Evolutionary conservation across 1,140 invertebrate species (phyloP).

Genomic region (Cyphomyrmex costatus): DNA sequence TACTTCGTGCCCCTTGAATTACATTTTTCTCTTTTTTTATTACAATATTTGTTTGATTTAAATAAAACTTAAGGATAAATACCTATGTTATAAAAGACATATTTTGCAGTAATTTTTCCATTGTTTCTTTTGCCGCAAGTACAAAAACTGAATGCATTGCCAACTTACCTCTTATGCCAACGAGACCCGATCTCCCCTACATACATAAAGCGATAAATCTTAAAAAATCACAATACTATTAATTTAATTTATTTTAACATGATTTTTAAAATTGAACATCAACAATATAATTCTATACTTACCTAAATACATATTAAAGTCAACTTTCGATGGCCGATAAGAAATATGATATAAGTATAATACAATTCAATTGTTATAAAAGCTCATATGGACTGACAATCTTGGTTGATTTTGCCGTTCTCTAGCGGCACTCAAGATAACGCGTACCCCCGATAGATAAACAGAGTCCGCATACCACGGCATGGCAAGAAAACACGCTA

Average conservation of each 20-base stretch:
- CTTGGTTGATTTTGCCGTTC: background rate
- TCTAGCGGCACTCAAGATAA: constrained; percentile 3
- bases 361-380: constrained; percentile 1
- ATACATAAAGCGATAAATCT: too few species aligned
- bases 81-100: too few species aligned
- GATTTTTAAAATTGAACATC: background rate
- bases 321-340: background rate
- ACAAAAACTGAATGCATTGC: too few species aligned
- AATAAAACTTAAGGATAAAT: too few species aligned
- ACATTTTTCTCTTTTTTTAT: too few species aligned
- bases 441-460: background rate
- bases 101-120: too few species aligned
- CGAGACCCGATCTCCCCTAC: too few species aligned
- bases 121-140: too few species aligned
- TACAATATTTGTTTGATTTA: too few species aligned
- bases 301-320: background rate
- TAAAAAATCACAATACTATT: too few species aligned
- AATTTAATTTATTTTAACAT: background rate
- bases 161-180: too few species aligned
- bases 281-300: background rate
- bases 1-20: too few species aligned
- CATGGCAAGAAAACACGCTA: constrained; percentile 37
- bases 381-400: background rate
- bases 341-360: background rate
- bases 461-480: background rate